These are phyloP conservation scores for Marcusenius ussheri DNA, from an alignment of 2,113 vertebrate species.

Conservation along the genomic window DNA sequence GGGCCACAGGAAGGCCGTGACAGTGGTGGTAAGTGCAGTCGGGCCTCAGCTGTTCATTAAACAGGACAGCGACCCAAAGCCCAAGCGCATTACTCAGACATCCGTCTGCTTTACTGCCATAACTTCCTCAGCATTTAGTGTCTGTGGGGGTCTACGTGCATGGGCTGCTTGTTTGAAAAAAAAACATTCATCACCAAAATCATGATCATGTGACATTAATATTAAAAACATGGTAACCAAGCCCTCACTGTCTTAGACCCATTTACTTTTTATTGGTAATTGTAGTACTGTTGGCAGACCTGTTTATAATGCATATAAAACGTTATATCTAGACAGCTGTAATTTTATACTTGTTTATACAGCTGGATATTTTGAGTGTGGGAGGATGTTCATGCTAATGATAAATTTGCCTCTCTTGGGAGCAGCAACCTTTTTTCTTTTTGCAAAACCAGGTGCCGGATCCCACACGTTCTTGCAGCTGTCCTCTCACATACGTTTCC, in stretches of 20 bases:
- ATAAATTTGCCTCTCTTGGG: background rate
- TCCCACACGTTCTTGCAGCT: background rate
- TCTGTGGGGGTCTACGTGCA: background rate
- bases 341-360: background rate
- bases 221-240: background rate
- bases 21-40: slow-evolving; percentile 79
- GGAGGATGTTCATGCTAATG: background rate
- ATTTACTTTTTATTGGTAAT: background rate
- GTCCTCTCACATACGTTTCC: background rate
- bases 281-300: background rate
- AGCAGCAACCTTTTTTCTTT: background rate
- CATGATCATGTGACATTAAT: background rate
- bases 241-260: background rate
- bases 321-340: background rate
- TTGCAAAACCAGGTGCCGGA: background rate
- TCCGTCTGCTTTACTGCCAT: background rate
- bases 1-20: slow-evolving; percentile 94
- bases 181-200: background rate
- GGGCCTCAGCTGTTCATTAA: slow-evolving; percentile 9
- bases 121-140: background rate
- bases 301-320: background rate
- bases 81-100: background rate
- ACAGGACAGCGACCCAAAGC: background rate
- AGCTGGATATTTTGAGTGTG: background rate
- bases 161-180: background rate